Evolutionary conservation across 2,113 vertebrate species (phyloP).

Genomic region (Scytalopus superciliaris): DNA sequence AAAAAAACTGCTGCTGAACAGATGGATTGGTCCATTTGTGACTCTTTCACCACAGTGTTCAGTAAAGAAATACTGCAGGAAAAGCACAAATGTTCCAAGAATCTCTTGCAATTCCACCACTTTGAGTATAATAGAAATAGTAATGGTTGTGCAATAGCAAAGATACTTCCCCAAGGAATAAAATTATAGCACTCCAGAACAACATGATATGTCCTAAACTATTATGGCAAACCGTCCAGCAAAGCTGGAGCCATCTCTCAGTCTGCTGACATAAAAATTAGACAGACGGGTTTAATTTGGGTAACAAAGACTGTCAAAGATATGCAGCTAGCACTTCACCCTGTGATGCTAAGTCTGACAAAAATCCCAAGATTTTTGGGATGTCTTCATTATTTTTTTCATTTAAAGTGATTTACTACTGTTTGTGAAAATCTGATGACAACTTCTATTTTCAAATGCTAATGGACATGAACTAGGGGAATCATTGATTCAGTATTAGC

Average conservation of each 20-base stretch:
- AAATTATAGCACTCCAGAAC: not conserved
- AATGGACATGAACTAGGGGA: not conserved
- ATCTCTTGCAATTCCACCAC: not conserved
- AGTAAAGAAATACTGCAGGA: not conserved
- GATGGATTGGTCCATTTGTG: not conserved
- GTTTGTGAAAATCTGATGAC: not conserved
- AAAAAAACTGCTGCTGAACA: not conserved
- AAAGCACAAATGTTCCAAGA: not conserved
- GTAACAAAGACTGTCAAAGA: not conserved
- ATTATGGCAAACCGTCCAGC: not conserved
- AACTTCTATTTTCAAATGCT: not conserved
- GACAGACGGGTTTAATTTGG: not conserved
- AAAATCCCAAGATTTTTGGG: not conserved
- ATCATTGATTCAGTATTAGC: not conserved
- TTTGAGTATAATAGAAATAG: not conserved
- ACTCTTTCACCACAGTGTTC: not conserved
- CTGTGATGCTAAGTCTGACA: not conserved
- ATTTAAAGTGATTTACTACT: not conserved
- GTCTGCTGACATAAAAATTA: not conserved
- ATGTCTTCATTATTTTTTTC: not conserved
- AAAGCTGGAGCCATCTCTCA: not conserved
- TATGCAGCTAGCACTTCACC: not conserved
- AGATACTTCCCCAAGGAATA: not conserved
- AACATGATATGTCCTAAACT: not conserved
- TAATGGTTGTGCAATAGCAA: not conserved